phyloP scores from a whole-genome alignment of 2,797 vertebrate species.

The Botia almorhae region DNA sequence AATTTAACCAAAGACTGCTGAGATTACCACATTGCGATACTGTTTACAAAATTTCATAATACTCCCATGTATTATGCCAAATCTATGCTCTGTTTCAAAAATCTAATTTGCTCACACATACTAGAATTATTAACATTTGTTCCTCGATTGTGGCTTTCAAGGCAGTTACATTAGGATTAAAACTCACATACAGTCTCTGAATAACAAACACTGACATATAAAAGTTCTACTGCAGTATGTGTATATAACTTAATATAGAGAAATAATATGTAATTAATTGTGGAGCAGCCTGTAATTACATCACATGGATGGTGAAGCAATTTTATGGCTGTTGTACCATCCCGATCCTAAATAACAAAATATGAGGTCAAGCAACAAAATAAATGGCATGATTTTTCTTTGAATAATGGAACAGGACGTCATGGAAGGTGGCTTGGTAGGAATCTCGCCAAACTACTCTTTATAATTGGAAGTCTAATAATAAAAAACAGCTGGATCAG shows the following conservation, averaged over 20 bases:
- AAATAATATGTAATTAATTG: background rate
- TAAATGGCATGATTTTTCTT: background rate
- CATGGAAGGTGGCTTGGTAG: background rate
- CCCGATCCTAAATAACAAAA: background rate
- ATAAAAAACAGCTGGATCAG: constrained; percentile 15
- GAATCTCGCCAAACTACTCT: background rate
- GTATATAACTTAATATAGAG: background rate
- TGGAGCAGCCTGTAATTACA: background rate
- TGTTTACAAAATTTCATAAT: constrained; percentile 28
- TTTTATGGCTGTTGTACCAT: background rate
- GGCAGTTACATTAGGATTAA: constrained; percentile 4
- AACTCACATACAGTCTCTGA: background rate
- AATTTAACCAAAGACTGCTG: constrained; percentile 50
- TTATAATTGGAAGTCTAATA: constrained; percentile 21
- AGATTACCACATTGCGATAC: constrained; percentile 15
- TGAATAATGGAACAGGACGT: background rate
- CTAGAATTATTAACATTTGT: background rate
- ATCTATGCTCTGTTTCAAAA: constrained; percentile 1
- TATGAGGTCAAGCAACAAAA: background rate
- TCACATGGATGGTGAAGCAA: background rate
- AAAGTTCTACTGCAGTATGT: background rate
- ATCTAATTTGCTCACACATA: background rate
- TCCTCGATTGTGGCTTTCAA: background rate
- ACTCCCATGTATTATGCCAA: constrained; percentile 39
- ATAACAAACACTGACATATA: constrained; percentile 4